Conservation (phyloP, 2,888 invertebrate genomes). For the Melinopterus prodromus region DNA sequence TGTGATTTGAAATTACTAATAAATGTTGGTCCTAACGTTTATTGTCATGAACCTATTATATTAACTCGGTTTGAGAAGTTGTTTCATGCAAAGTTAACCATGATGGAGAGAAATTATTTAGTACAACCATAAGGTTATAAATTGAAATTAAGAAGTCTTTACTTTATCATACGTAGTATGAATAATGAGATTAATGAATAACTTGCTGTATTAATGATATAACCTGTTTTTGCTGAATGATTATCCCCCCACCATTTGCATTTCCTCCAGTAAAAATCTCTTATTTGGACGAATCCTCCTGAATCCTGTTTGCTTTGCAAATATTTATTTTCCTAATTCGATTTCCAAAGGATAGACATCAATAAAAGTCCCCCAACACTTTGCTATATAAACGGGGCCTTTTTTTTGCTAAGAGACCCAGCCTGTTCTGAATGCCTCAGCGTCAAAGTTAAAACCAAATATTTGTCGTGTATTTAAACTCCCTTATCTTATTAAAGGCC, state of each 20-base stretch:
- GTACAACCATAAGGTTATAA: too few relatives aligned
- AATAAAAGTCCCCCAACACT: conserved; percentile 10
- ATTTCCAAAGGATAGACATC: conserved; percentile 14
- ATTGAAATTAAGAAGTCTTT: too few relatives aligned
- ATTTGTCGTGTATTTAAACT: conserved; percentile 47
- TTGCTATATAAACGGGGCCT: not conserved
- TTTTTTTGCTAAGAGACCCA: not conserved
- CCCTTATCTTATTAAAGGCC: conserved; percentile 47
- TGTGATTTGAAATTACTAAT: not conserved
- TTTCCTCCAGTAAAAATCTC: not conserved
- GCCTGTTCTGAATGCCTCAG: not conserved
- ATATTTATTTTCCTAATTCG: conserved; percentile 19
- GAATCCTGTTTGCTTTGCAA: not conserved
- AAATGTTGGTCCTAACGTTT: too few relatives aligned
- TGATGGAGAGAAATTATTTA: too few relatives aligned
- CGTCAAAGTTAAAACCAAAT: conserved; percentile 41
- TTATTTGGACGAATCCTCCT: not conserved
- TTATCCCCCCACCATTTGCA: not conserved
- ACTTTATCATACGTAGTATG: too few relatives aligned
- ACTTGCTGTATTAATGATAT: too few relatives aligned
- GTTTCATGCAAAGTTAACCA: too few relatives aligned
- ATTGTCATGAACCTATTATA: too few relatives aligned
- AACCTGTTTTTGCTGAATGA: too few relatives aligned
- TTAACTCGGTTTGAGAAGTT: too few relatives aligned
- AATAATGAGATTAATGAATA: too few relatives aligned